A percentile compares a stretch with the other conserved stretches of the same genome.
Evolutionary conservation across 2,888 invertebrate species (phyloP).

Genomic region (Anaspis maculata): DNA sequence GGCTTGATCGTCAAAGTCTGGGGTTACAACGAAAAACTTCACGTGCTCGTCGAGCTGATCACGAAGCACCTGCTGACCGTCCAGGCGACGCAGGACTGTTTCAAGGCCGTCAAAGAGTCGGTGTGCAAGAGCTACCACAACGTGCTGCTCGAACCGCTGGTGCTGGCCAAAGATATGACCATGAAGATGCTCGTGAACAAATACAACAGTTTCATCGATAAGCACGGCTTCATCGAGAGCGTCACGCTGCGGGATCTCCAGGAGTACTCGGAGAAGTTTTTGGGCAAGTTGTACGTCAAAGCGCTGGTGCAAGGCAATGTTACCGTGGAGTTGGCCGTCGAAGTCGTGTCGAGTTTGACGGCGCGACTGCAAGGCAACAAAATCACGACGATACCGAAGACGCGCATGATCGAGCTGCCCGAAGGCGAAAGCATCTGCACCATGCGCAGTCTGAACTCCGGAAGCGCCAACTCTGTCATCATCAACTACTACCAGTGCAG

Average conservation of each 20-base stretch:
- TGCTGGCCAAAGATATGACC: too few relatives aligned
- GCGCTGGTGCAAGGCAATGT: background rate
- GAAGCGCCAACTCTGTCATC: slow-evolving; percentile 72
- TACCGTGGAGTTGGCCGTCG: background rate
- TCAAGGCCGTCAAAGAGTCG: too few relatives aligned
- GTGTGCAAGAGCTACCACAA: too few relatives aligned
- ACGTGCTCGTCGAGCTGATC: slow-evolving; percentile 63
- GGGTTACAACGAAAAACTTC: slow-evolving; percentile 18
- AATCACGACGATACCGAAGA: too few relatives aligned
- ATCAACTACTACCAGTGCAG: slow-evolving; percentile 83
- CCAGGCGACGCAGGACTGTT: too few relatives aligned
- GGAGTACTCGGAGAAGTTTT: background rate
- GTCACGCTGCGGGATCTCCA: background rate
- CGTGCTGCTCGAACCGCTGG: too few relatives aligned
- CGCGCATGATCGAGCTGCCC: too few relatives aligned
- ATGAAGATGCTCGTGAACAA: background rate
- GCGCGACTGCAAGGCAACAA: too few relatives aligned
- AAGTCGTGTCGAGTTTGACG: too few relatives aligned
- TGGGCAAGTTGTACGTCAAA: background rate
- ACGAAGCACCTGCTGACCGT: slow-evolving; percentile 56
- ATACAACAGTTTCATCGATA: background rate
- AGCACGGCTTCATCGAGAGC: background rate
- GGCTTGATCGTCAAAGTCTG: background rate
- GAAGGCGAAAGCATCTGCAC: slow-evolving; percentile 57
- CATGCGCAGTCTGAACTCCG: slow-evolving; percentile 60